Conservation (phyloP, 2,113 vertebrate genomes). For the Lutjanus erythropterus region DNA sequence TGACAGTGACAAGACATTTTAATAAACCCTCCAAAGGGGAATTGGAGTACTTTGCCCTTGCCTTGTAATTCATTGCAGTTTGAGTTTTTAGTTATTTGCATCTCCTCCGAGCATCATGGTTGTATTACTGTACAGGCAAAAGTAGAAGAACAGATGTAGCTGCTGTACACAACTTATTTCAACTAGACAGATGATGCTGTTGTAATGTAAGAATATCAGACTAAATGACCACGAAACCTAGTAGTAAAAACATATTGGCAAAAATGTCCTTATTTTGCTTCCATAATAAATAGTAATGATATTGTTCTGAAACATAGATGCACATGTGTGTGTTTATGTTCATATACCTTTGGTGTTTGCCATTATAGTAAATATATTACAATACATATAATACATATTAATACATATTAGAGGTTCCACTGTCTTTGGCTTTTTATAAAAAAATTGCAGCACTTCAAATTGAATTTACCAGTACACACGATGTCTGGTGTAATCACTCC, state of each 20-base stretch:
- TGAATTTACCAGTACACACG: slow-evolving; percentile 35
- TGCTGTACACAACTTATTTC: slow-evolving; percentile 2
- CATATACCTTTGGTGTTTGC: not conserved
- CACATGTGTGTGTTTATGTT: not conserved
- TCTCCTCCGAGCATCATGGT: not conserved
- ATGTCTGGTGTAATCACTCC: slow-evolving; percentile 10
- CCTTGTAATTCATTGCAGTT: not conserved
- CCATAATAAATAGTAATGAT: not conserved
- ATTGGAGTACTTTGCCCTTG: not conserved
- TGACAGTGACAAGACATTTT: not conserved
- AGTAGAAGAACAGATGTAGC: not conserved
- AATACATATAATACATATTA: too few relatives aligned
- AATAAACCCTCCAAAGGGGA: slow-evolving; percentile 5
- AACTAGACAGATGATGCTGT: not conserved
- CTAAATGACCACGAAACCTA: not conserved
- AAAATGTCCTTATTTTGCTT: not conserved
- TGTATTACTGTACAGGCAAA: slow-evolving; percentile 1
- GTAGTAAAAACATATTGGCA: not conserved
- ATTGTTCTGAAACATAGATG: not conserved
- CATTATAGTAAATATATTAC: not conserved
- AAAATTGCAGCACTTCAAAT: slow-evolving; percentile 13
- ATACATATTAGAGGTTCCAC: not conserved
- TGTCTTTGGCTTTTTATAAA: not conserved
- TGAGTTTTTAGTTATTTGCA: slow-evolving; percentile 7
- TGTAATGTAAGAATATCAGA: not conserved